Evolutionary conservation across 2,113 vertebrate genomes (phyloP).

Genomic region (Paradoxurus hermaphroditus): DNA sequence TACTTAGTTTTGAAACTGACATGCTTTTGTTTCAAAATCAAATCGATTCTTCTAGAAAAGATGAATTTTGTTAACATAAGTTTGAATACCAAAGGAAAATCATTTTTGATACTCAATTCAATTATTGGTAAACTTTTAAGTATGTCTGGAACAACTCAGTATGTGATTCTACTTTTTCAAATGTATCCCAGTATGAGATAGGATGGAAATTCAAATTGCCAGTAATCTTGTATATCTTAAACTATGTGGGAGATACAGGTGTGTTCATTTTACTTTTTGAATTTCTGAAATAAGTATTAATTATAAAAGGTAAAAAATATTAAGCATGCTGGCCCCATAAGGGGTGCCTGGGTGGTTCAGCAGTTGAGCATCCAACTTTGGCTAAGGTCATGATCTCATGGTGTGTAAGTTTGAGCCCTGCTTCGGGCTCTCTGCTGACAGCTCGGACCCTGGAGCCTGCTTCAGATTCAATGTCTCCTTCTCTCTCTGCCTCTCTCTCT

Average conservation of each 20-base stretch:
- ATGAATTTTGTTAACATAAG: not conserved
- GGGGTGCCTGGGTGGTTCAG: no score
- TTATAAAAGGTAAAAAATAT: not conserved
- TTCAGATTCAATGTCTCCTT: no score
- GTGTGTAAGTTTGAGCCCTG: no score
- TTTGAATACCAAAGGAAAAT: not conserved
- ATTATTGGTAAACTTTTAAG: not conserved
- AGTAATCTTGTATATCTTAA: not conserved
- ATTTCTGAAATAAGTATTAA: not conserved
- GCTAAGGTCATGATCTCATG: no score
- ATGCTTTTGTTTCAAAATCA: not conserved
- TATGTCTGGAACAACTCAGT: not conserved
- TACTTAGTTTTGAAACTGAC: not conserved
- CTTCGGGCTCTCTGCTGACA: no score
- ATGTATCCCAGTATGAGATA: not conserved
- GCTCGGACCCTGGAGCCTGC: no score
- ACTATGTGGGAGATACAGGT: not conserved
- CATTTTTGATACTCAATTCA: not conserved
- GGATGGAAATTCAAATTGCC: not conserved
- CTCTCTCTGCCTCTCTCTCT: no score
- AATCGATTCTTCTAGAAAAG: not conserved
- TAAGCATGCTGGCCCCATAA: no score
- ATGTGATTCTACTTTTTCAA: not conserved
- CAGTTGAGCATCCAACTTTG: no score
- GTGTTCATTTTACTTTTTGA: not conserved